Conservation (phyloP, 92 coral and sea anemone genomes). For the Desmophyllum pertusum region DNA sequence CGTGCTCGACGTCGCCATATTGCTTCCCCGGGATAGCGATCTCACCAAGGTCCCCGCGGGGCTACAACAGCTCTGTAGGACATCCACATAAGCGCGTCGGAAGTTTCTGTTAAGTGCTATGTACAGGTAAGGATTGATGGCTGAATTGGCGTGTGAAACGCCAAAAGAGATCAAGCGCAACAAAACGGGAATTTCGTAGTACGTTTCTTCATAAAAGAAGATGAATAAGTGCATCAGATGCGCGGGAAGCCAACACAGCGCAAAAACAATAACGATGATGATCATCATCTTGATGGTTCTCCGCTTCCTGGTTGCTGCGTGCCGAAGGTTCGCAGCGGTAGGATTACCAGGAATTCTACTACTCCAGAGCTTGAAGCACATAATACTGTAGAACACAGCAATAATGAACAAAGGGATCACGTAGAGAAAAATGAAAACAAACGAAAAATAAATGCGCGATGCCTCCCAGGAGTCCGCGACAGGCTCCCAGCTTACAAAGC, state of each 20-base stretch:
- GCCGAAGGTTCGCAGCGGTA: conserved; percentile 45
- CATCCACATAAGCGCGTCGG: conserved; percentile 63
- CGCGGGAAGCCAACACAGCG: conserved; percentile 75
- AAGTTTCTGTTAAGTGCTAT: conserved; percentile 67
- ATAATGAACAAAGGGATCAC: conserved; percentile 55
- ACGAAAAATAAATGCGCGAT: conserved; percentile 46
- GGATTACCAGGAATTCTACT: conserved; percentile 79
- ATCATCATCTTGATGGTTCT: conserved; percentile 72
- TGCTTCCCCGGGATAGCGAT: conserved; percentile 6
- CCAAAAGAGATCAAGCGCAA: conserved; percentile 48
- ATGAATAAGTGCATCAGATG: conserved; percentile 66
- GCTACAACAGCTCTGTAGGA: conserved; percentile 16
- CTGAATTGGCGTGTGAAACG: conserved; percentile 66
- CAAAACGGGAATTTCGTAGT: conserved; percentile 19
- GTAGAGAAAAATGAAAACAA: conserved; percentile 55
- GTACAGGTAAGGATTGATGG: conserved; percentile 72
- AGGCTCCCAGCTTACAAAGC: conserved; percentile 54
- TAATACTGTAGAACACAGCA: conserved; percentile 56
- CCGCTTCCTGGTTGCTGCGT: conserved; percentile 58
- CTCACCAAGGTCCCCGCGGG: conserved; percentile 6
- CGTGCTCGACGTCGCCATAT: background rate
- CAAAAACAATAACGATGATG: conserved; percentile 67
- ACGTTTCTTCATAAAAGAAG: conserved; percentile 29
- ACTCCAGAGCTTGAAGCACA: conserved; percentile 72
- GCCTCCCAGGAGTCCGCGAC: conserved; percentile 29